Percentiles rank a stretch among this genome's conserved stretches.
These are phyloP conservation scores for Lophochroa leadbeateri DNA, from an alignment of 2,113 vertebrate species.

Conservation along the genomic window DNA sequence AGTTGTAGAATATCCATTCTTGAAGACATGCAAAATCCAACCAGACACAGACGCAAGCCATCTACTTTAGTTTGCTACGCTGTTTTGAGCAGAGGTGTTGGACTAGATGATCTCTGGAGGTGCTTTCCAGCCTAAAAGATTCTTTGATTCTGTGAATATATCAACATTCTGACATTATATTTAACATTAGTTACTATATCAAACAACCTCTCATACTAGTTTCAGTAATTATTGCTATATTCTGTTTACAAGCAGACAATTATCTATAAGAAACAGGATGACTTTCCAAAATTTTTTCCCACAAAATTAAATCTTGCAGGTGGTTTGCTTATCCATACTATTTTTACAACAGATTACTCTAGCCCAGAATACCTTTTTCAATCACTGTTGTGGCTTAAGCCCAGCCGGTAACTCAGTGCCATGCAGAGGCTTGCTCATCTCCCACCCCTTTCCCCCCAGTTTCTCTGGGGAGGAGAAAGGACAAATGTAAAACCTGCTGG, in stretches of 20 bases:
- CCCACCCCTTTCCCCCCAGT: neutral
- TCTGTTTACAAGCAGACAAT: neutral
- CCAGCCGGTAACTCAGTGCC: neutral
- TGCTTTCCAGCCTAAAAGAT: neutral
- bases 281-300: neutral
- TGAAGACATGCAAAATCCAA: neutral
- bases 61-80: neutral
- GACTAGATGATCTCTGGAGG: neutral
- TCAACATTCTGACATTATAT: neutral
- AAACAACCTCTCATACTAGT: neutral
- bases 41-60: rapidly evolving
- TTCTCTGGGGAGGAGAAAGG: neutral
- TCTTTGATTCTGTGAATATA: neutral
- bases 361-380: neutral
- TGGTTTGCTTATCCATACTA: neutral
- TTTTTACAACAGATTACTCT: neutral
- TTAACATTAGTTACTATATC: neutral
- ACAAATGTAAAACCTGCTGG: neutral
- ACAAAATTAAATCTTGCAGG: neutral
- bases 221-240: neutral
- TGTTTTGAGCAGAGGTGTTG: neutral
- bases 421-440: neutral
- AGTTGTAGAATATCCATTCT: neutral
- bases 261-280: neutral
- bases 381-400: neutral